Percentiles rank a stretch among this genome's conserved stretches.
phyloP scores from a whole-genome alignment of 2,113 vertebrate genomes.

The Eidolon helvum region DNA sequence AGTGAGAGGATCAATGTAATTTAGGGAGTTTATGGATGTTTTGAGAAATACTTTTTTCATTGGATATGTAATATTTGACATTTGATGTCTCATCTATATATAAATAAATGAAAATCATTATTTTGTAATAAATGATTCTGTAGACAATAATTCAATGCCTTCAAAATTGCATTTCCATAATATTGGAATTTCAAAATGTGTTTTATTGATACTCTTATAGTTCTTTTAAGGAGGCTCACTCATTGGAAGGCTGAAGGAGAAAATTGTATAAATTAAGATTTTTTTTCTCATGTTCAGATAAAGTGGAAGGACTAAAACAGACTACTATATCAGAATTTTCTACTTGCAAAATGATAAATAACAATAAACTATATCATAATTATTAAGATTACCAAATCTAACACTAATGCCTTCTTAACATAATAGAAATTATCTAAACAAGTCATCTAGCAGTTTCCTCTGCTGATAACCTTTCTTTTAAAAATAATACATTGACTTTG shows the following conservation, averaged over 20 bases:
- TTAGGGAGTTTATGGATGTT: background rate
- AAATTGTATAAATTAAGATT: background rate
- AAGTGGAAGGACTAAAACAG: background rate
- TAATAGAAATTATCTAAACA: background rate
- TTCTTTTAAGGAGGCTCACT: background rate
- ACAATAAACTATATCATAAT: background rate
- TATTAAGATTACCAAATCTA: background rate
- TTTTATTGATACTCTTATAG: background rate
- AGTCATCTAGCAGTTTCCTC: slow-evolving; percentile 33
- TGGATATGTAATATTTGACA: background rate
- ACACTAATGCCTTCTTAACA: background rate
- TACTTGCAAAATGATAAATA: background rate
- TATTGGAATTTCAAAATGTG: background rate
- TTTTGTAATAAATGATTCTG: background rate
- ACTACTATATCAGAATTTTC: background rate
- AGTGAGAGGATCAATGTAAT: background rate
- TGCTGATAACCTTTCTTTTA: slow-evolving; percentile 64
- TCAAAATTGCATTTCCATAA: background rate
- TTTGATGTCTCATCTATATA: background rate
- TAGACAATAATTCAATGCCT: background rate
- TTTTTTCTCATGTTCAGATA: background rate
- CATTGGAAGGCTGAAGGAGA: background rate
- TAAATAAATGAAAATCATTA: background rate
- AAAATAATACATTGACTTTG: slow-evolving; percentile 73
- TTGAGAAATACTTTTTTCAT: background rate